A percentile compares a stretch with the other conserved stretches of the same genome.
Conservation (phyloP, 2,888 invertebrate species). For the Gibbula magus region DNA sequence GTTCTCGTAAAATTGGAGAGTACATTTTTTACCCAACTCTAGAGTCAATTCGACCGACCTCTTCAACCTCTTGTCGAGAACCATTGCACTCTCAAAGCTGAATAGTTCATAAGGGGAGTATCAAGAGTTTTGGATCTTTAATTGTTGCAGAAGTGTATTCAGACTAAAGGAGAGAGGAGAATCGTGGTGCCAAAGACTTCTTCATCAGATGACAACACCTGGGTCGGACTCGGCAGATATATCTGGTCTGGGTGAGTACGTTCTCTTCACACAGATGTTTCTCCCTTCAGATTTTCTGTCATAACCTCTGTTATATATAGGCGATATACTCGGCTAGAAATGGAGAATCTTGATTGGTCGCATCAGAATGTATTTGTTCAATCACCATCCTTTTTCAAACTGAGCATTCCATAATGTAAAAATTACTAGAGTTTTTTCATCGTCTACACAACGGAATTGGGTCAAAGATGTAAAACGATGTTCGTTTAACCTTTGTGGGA, state of each 20-base stretch:
- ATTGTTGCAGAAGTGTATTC: conserved; percentile 77
- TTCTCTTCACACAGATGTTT: not conserved
- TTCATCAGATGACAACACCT: conserved; percentile 78
- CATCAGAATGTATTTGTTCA: not conserved
- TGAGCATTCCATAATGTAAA: not conserved
- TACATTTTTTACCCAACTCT: no score
- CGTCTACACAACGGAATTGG: not conserved
- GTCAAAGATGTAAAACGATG: no score
- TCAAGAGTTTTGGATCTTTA: not conserved
- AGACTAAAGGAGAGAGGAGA: conserved; percentile 80
- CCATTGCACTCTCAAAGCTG: no score
- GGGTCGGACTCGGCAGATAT: conserved; percentile 84
- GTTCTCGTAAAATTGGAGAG: no score
- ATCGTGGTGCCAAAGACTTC: conserved; percentile 79
- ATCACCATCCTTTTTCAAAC: not conserved
- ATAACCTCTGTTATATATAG: no score
- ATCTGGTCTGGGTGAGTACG: conserved; percentile 84
- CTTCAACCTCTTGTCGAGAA: no score
- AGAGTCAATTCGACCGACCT: no score
- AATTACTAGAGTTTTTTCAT: not conserved
- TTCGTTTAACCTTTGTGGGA: no score
- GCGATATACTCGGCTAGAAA: no score
- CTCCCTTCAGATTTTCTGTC: no score
- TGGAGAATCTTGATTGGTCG: no score
- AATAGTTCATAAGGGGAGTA: no score